Base-by-base conservation (phyloP, 2,113 vertebrate genomes). In the Cyanoramphus novaezelandiae region DNA sequence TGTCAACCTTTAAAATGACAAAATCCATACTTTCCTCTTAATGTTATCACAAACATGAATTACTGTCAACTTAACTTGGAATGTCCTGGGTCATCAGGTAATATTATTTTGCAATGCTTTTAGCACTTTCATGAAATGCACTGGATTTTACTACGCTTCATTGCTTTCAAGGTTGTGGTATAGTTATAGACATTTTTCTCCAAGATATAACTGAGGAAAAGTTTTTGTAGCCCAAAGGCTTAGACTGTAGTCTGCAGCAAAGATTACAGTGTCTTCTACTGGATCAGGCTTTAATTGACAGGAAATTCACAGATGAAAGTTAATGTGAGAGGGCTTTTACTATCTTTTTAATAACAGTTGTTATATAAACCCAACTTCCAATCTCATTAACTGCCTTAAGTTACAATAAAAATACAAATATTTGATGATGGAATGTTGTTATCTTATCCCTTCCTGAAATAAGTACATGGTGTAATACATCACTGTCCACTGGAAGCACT, bases 321-420 rank as follows among this genome's bases (percentile, higher is more conserved):
- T 49, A 67, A 78, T 37, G 59, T 4, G 6, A 18, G 39, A 79
- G 64, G 20, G 17, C 8, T 59, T 84, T 83, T 65, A 57, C 62
- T 74, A 3, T 57, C 31, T 59, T 68, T 9, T 65, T 49, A 5
- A 24, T 13, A 27, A 44, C 13, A 39, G 17, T 29, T 43, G 8
- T 50, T 92, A 18, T 27, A 83, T 59, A 84, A 94, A 91, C 13
- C 8, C 2, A 4, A n/a, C 17, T 83, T 43, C 46, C 7, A 7
- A 7, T 67, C 33, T 84, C 71, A 39, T 92, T 83, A 92, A 53
- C 21, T 93, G 59, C 60, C 41, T 59, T 25, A 87, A 68, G 8
- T 76, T 91, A 57, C 47, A 85, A 52, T 41, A 89, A 35, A 87
- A 95, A 93, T 52, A 93, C 35, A 82, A 92, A 90, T 76, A 85